These are phyloP conservation scores for Cyclina sinensis DNA, from an alignment of 1,140 invertebrate genomes.

Conservation along the genomic window DNA sequence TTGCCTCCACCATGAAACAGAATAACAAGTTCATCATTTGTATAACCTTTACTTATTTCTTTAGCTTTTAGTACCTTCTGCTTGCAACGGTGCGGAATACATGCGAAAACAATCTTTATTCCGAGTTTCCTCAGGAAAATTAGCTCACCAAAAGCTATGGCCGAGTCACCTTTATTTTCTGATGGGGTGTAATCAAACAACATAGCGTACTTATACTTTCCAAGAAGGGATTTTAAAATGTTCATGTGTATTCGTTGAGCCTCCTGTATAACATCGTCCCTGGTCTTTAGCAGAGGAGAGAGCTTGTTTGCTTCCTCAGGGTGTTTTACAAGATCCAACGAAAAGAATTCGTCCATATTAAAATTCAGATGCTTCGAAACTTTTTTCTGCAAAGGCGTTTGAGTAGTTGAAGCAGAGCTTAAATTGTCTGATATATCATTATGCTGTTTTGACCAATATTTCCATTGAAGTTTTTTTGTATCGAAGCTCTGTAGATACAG, in stretches of 20 bases:
- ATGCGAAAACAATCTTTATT: background rate
- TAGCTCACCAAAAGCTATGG: background rate
- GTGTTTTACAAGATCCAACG: background rate
- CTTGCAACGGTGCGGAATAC: background rate
- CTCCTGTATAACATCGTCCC: background rate
- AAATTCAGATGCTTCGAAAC: background rate
- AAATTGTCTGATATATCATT: too few relatives aligned
- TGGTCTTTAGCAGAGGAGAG: background rate
- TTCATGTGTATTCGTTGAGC: conserved; percentile 25
- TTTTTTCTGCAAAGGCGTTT: too few relatives aligned
- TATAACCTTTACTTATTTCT: background rate
- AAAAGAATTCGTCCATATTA: background rate
- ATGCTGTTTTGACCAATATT: too few relatives aligned
- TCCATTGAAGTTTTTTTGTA: too few relatives aligned
- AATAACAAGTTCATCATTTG: too few relatives aligned
- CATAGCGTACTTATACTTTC: background rate
- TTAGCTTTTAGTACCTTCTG: background rate
- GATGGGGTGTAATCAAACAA: background rate
- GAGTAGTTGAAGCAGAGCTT: too few relatives aligned
- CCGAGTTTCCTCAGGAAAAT: background rate
- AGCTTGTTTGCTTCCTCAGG: too few relatives aligned
- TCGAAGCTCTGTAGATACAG: too few relatives aligned
- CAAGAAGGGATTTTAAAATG: background rate
- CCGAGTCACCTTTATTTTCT: conserved; percentile 19
- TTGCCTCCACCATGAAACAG: too few relatives aligned